Conservation (phyloP, 2,797 vertebrate genomes). For the Brachyrhaphis roseni region DNA sequence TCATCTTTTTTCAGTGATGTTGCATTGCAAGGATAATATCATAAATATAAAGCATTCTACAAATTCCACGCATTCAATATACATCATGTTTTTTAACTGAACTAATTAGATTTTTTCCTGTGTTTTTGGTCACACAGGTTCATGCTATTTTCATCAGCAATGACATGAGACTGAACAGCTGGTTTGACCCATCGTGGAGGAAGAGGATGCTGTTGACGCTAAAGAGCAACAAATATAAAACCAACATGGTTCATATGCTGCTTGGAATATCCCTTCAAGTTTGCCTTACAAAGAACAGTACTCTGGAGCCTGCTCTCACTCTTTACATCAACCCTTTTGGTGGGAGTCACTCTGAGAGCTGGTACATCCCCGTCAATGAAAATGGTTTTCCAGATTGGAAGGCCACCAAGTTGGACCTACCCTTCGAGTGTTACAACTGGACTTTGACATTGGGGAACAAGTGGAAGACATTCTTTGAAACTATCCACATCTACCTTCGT, state of each 20-base stretch:
- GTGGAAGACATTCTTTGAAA: conserved; percentile 99
- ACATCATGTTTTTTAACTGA: not conserved
- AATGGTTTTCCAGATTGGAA: conserved; percentile 95
- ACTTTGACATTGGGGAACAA: conserved; percentile 95
- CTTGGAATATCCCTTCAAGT: conserved; percentile 94
- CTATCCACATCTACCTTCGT: conserved; percentile 94
- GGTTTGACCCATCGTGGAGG: conserved; percentile 97
- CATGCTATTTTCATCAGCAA: conserved; percentile 99
- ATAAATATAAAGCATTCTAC: not conserved
- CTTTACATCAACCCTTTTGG: conserved; percentile 97
- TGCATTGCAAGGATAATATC: not conserved
- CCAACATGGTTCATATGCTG: conserved; percentile 96
- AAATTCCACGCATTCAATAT: not conserved
- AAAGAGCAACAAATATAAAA: conserved; percentile 98
- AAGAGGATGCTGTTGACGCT: conserved; percentile 96
- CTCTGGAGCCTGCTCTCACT: conserved; percentile 92
- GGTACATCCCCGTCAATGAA: conserved; percentile 94
- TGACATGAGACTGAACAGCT: conserved; percentile 97
- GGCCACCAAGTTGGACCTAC: conserved; percentile 91
- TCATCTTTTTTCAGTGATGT: not conserved
- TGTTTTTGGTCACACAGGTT: conserved; percentile 69
- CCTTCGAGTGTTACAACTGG: conserved; percentile 98
- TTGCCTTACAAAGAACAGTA: conserved; percentile 98
- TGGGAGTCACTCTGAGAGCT: conserved; percentile 97
- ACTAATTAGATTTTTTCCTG: not conserved